phyloP scores from a whole-genome alignment of 1,140 invertebrate species.

The Micrasema longulum region DNA sequence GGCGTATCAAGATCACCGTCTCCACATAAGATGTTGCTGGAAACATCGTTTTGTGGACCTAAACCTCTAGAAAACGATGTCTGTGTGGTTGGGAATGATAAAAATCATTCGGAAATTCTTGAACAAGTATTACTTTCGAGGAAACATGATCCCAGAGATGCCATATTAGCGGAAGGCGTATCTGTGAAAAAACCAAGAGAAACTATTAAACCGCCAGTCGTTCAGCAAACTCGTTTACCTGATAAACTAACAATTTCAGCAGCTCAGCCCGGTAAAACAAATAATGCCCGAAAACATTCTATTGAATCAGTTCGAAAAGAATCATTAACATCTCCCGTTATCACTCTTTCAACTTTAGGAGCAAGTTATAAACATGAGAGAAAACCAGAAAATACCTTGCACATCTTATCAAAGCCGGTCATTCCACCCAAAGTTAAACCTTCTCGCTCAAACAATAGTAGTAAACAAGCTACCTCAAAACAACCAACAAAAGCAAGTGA shows the following conservation, averaged over 20 bases:
- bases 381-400: slow-evolving; percentile 18
- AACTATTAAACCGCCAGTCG: neutral
- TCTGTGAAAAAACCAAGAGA: slow-evolving; percentile 34
- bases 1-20: slow-evolving; percentile 82
- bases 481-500: slow-evolving; percentile 52
- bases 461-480: slow-evolving; percentile 37
- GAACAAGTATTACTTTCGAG: slow-evolving; percentile 75
- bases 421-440: slow-evolving; percentile 33
- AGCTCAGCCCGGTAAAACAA: slow-evolving; percentile 20
- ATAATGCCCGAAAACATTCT: slow-evolving; percentile 42
- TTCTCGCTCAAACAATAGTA: neutral
- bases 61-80: slow-evolving; percentile 74
- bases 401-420: slow-evolving; percentile 3
- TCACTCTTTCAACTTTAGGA: slow-evolving; percentile 50
- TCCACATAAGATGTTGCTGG: slow-evolving; percentile 87
- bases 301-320: slow-evolving; percentile 48
- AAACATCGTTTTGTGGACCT: slow-evolving; percentile 89
- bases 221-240: slow-evolving; percentile 9
- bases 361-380: slow-evolving; percentile 51
- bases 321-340: slow-evolving; percentile 46
- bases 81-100: slow-evolving; percentile 67
- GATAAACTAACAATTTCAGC: slow-evolving; percentile 10
- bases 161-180: slow-evolving; percentile 69
- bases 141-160: slow-evolving; percentile 69
- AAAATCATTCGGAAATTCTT: slow-evolving; percentile 70